A percentile compares a stretch with the other conserved stretches of the same genome.
These are phyloP conservation scores for Drosophila trapezifrons DNA, from an alignment of 1,140 invertebrate species.

Conservation along the genomic window DNA sequence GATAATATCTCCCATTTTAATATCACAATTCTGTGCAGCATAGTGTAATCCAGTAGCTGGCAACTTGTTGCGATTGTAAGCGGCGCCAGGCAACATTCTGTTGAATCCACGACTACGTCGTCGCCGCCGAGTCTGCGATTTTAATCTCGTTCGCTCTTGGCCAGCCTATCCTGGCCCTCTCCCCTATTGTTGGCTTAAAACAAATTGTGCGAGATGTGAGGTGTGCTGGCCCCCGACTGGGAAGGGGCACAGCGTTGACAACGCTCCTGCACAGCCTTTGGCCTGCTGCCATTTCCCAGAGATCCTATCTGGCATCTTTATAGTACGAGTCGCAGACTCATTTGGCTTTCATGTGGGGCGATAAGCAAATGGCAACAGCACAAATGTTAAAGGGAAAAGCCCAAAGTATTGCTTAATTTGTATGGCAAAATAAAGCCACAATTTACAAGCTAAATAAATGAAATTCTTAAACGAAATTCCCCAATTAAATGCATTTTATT, in stretches of 20 bases:
- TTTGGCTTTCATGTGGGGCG: constrained; percentile 33
- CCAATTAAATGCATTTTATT: neutral
- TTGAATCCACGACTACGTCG: constrained; percentile 42
- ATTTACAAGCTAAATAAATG: neutral
- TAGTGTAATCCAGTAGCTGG: constrained; percentile 35
- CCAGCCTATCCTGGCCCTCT: constrained; percentile 35
- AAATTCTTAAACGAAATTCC: neutral
- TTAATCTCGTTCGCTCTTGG: constrained; percentile 56
- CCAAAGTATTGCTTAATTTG: constrained; percentile 12
- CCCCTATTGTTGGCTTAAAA: constrained; percentile 28
- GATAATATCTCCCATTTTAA: neutral
- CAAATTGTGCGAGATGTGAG: constrained; percentile 59
- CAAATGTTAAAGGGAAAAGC: constrained; percentile 11
- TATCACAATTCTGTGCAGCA: neutral
- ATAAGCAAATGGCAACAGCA: constrained; percentile 19
- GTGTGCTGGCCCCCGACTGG: neutral
- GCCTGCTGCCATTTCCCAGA: constrained; percentile 32
- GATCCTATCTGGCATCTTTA: constrained; percentile 38
- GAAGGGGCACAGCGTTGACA: constrained; percentile 15
- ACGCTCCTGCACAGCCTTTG: constrained; percentile 27
- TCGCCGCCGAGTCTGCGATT: constrained; percentile 74
- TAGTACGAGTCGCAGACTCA: constrained; percentile 29
- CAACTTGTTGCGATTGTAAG: constrained; percentile 61
- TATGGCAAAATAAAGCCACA: neutral
- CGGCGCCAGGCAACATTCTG: constrained; percentile 59